Evolutionary conservation across 2,797 vertebrate species (phyloP).

Genomic region (Intellagama lesueurii): DNA sequence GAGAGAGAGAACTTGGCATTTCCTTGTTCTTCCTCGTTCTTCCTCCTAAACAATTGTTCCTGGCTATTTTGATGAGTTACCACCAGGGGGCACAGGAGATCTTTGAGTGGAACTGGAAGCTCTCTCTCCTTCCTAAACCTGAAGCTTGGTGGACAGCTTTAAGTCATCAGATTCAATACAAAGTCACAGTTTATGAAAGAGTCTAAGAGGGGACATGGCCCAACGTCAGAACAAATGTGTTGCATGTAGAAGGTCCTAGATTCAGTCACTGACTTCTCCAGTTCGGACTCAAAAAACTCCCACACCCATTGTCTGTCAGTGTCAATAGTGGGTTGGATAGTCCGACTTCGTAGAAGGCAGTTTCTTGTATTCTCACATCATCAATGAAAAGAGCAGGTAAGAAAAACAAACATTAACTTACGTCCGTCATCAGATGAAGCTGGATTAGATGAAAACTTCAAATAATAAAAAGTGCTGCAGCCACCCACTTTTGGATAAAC

Average conservation of each 20-base stretch:
- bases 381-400: no score
- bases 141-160: background rate
- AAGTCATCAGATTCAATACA: background rate
- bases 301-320: no score
- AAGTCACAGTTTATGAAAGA: background rate
- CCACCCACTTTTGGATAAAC: background rate
- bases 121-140: background rate
- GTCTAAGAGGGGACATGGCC: background rate
- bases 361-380: no score
- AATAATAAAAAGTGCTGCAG: background rate
- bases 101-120: slow-evolving; percentile 32
- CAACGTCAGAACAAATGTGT: background rate
- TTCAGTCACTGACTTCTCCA: no score
- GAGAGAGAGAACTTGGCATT: no score
- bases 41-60: background rate
- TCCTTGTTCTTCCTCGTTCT: background rate
- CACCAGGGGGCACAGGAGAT: slow-evolving; percentile 65
- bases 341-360: no score
- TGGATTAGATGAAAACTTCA: background rate
- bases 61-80: slow-evolving; percentile 48
- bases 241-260: background rate
- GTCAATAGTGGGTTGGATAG: no score
- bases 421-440: background rate
- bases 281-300: no score
- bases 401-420: no score